Evolutionary conservation across 2,888 invertebrate species (phyloP), one percentile per base, ranked within the genome.

Genomic region (Melanophora roralis): DNA sequence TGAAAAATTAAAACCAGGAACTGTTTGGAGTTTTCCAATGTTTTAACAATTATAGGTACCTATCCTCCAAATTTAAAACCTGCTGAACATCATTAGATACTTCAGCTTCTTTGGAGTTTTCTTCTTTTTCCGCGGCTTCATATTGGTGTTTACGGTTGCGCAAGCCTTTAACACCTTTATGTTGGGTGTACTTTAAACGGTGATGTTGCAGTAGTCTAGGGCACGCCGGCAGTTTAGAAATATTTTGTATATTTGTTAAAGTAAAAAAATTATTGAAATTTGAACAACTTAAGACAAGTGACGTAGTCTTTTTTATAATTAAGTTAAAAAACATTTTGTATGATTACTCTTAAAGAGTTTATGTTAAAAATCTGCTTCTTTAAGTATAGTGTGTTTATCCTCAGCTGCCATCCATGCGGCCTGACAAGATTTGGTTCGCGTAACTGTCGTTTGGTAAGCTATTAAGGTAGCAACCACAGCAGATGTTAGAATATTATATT

Each of bases 341-440:
- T 57, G 40, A 9, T 27, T 53, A 32, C 12, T 40, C 7, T 34
- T 51, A 21, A 7, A 34, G 9, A 14, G n/a, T 34, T 12, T 51
- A 36, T 85, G 8, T 75, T 85, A 86, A 83, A 84, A 87, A 19
- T 86, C 86, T 14, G 83, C 23, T 60, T 89, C 89, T 65, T 89
- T 88, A 27, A 91, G 86, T 67, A 89, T 87, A 1, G 90, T 88
- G 77, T 89, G 88, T 78, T 90, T 90, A 73, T 88, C 87, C 83
- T 91, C 91, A 14, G 86, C 87, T 36, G 91, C 90, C 89, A 91
- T 88, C 91, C 91, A 91, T 53, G 88, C 89, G 12, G 89, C 89
- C 84, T 91, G 90, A 77, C 91, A 91, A n/a, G 89, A 84, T 78
- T 87, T 88, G 0, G 90, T 89, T 14, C 89, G 85, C 14, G 86